Evolutionary conservation across 2,888 invertebrate species (phyloP).

Genomic region (Dryobotodes eremita): DNA sequence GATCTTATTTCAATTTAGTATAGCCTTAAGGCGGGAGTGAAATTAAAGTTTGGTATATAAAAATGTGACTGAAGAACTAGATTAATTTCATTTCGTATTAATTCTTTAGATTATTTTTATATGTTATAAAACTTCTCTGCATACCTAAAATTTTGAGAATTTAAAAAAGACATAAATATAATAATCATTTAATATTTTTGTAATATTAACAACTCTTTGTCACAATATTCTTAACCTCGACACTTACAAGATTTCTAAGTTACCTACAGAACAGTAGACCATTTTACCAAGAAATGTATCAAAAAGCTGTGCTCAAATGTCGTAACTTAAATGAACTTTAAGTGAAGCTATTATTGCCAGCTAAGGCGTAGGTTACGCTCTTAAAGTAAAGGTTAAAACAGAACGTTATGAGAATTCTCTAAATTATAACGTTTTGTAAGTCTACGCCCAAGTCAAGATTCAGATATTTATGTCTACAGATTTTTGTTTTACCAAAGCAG

Average conservation of each 20-base stretch:
- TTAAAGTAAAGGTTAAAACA: slow-evolving; percentile 56
- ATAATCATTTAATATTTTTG: not conserved
- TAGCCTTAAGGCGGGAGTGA: not conserved
- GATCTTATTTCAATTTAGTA: slow-evolving; percentile 16
- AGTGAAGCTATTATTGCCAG: slow-evolving; percentile 45
- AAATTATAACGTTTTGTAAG: slow-evolving; percentile 51
- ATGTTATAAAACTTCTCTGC: not conserved
- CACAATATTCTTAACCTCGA: not conserved
- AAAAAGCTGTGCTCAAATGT: slow-evolving; percentile 39
- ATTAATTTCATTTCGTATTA: not conserved
- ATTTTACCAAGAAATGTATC: slow-evolving; percentile 45
- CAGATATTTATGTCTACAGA: slow-evolving; percentile 1
- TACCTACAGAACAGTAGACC: not conserved
- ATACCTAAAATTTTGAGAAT: not conserved
- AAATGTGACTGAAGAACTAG: not conserved
- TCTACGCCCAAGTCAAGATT: slow-evolving; percentile 11
- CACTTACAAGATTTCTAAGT: slow-evolving; percentile 10
- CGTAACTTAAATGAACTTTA: slow-evolving; percentile 60
- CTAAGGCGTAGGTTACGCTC: slow-evolving; percentile 40
- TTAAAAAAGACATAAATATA: not conserved
- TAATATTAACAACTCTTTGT: not conserved
- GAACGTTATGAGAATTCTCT: slow-evolving; percentile 49
- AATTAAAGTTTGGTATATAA: not conserved
- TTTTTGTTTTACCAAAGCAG: not conserved
- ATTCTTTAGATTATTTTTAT: not conserved